A percentile compares a stretch with the other conserved stretches of the same genome.
phyloP scores from a whole-genome alignment of 2,888 invertebrate genomes.

The Melinaea menophilus region DNA sequence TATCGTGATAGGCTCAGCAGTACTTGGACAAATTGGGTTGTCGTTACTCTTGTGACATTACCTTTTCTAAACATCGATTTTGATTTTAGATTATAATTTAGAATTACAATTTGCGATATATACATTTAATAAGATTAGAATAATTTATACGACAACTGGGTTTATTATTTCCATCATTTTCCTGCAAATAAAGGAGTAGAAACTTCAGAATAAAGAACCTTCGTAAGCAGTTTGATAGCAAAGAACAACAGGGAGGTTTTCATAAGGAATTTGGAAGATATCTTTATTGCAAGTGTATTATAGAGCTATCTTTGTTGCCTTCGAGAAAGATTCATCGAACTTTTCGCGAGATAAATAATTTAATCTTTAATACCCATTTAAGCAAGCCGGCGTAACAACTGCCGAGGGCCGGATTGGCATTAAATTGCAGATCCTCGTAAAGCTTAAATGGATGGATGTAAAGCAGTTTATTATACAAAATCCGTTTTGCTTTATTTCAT shows the following conservation, averaged over 20 bases:
- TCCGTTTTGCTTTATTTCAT: conserved; percentile 28
- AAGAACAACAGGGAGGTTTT: conserved; percentile 13
- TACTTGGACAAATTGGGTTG: conserved; percentile 25
- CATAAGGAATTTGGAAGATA: conserved; percentile 14
- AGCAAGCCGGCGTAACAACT: conserved; percentile 50
- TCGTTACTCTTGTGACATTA: conserved; percentile 5
- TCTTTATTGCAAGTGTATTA: conserved; percentile 23
- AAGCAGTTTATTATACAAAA: conserved; percentile 45
- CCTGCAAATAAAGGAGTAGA: not conserved
- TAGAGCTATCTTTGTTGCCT: conserved; percentile 49
- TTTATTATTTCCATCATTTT: not conserved
- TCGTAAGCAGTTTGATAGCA: not conserved
- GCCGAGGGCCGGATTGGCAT: conserved; percentile 50
- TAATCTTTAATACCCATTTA: conserved; percentile 68
- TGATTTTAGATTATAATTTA: not conserved
- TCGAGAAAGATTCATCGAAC: conserved; percentile 55
- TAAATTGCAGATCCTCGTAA: conserved; percentile 50
- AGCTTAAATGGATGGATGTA: conserved; percentile 46
- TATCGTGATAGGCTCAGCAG: conserved; percentile 25
- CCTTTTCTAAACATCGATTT: not conserved
- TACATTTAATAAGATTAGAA: no score
- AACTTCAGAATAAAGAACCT: conserved; percentile 3
- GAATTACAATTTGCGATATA: not conserved
- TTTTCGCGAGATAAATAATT: conserved; percentile 67
- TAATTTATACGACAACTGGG: no score